Evolutionary conservation across 2,888 invertebrate genomes (phyloP).

Genomic region (Ditula angustiorana): DNA sequence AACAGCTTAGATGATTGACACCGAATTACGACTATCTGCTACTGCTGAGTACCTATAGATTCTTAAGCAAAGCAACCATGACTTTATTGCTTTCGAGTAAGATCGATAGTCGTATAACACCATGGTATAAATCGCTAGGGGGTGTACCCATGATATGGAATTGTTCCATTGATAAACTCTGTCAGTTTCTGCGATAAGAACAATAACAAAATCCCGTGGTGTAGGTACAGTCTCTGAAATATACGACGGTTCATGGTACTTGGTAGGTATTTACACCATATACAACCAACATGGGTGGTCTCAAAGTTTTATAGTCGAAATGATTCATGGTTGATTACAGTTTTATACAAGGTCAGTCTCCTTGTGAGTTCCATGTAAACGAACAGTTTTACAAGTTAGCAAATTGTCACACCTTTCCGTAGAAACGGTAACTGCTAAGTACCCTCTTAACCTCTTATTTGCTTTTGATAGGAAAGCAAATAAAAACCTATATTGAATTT

Average conservation of each 20-base stretch:
- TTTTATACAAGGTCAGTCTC: too few species aligned
- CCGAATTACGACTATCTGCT: neutral
- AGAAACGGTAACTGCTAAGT: too few species aligned
- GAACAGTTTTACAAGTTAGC: too few species aligned
- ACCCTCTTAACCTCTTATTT: too few species aligned
- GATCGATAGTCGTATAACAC: neutral
- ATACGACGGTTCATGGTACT: too few species aligned
- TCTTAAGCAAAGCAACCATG: neutral
- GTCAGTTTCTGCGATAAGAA: constrained; percentile 3
- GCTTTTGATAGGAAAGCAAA: too few species aligned
- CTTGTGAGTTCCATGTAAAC: too few species aligned
- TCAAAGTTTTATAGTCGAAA: too few species aligned
- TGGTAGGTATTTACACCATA: too few species aligned
- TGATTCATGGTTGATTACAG: too few species aligned
- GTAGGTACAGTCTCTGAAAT: neutral
- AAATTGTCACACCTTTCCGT: too few species aligned
- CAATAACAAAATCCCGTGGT: neutral
- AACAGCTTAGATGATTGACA: neutral
- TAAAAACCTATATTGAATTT: too few species aligned
- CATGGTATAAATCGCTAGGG: neutral
- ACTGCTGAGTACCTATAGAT: neutral
- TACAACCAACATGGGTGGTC: neutral
- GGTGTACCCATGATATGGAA: neutral
- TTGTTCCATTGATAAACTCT: neutral
- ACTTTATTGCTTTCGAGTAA: neutral